Evolutionary conservation across 1,140 invertebrate species (phyloP).

Genomic region (Phymorhynchus buccinoides): DNA sequence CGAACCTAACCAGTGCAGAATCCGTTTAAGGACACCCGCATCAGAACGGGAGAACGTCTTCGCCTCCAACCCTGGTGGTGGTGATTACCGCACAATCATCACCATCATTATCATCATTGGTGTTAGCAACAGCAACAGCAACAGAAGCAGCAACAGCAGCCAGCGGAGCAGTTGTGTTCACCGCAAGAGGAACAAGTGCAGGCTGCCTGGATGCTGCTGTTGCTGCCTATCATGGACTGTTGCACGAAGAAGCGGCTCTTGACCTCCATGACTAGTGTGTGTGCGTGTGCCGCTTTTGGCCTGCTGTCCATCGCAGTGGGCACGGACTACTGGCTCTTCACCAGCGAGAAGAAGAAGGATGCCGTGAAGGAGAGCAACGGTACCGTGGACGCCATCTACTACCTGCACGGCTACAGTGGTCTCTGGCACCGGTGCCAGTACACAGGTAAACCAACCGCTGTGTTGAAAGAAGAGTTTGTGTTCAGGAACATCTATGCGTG

Average conservation of each 20-base stretch:
- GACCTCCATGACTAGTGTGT: constrained; percentile 71
- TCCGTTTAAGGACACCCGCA: background rate
- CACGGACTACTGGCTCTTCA: constrained; percentile 72
- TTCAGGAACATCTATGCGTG: background rate
- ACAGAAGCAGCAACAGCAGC: background rate
- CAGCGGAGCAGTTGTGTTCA: background rate
- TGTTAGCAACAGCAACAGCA: too few relatives aligned
- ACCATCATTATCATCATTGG: too few relatives aligned
- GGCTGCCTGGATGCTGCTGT: constrained; percentile 17
- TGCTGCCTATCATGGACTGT: constrained; percentile 65
- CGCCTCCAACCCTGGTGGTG: background rate
- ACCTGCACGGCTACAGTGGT: constrained; percentile 66
- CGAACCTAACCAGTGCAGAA: background rate
- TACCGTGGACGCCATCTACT: constrained; percentile 40
- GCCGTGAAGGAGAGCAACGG: constrained; percentile 49
- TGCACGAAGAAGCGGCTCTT: constrained; percentile 69
- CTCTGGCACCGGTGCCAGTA: constrained; percentile 68
- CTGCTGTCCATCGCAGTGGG: constrained; percentile 71
- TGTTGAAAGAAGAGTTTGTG: background rate
- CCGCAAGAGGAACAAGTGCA: background rate
- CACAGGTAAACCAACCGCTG: constrained; percentile 26
- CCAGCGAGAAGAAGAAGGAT: constrained; percentile 61
- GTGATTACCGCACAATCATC: background rate
- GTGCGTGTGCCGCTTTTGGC: constrained; percentile 72
- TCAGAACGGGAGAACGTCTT: background rate